A percentile compares a stretch with the other conserved stretches of the same genome.
Evolutionary conservation across 1,140 invertebrate species (phyloP).

Genomic region (Ganaspis sp.): DNA sequence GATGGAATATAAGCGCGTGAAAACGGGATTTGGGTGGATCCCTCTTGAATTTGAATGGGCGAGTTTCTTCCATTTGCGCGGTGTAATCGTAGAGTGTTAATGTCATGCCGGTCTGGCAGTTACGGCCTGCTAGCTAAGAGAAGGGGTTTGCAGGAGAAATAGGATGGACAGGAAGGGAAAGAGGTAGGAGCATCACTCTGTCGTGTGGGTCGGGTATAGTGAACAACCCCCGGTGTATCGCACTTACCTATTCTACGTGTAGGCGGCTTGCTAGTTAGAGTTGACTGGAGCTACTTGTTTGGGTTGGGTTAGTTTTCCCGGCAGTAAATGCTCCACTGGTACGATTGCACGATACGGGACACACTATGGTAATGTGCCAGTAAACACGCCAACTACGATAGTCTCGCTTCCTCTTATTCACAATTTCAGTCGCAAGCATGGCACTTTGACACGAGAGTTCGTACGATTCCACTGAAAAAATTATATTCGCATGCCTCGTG

Average conservation of each 20-base stretch:
- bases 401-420: constrained; percentile 14
- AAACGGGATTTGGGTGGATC: constrained; percentile 57
- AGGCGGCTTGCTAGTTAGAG: constrained; percentile 38
- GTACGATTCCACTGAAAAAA: background rate
- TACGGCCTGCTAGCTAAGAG: constrained; percentile 42
- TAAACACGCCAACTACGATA: constrained; percentile 38
- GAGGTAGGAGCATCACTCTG: constrained; percentile 5
- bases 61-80: constrained; percentile 63
- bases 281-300: constrained; percentile 43
- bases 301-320: constrained; percentile 56
- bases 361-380: constrained; percentile 57
- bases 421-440: background rate
- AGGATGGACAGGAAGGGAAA: constrained; percentile 35
- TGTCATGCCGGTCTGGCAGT: constrained; percentile 53
- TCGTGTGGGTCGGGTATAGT: constrained; percentile 47
- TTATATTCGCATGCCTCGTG: background rate
- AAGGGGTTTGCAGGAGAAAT: background rate
- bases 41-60: constrained; percentile 64
- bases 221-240: constrained; percentile 34
- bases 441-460: background rate
- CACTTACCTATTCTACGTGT: constrained; percentile 8
- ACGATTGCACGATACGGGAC: constrained; percentile 22
- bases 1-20: constrained; percentile 57
- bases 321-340: constrained; percentile 49
- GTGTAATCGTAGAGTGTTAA: constrained; percentile 65